These are phyloP conservation scores for Xestobium rufovillosum DNA, from an alignment of 2,888 invertebrate species.

Conservation along the genomic window DNA sequence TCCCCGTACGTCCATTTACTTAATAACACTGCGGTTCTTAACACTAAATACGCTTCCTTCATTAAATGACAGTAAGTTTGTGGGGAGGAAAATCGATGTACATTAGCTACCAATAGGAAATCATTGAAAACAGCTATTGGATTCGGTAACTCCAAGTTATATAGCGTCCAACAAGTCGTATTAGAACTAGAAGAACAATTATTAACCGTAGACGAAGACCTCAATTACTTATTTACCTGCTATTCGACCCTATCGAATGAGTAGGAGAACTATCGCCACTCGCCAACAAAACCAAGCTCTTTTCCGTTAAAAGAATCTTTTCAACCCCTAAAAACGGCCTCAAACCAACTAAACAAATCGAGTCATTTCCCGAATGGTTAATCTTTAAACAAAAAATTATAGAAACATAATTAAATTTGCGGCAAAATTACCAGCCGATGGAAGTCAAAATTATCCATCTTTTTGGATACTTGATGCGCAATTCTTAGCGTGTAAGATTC, in stretches of 20 bases:
- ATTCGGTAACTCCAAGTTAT: constrained; percentile 59
- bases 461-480: constrained; percentile 53
- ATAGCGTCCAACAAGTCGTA: constrained; percentile 58
- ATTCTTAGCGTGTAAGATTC: constrained; percentile 67
- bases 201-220: background rate
- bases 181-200: constrained; percentile 33
- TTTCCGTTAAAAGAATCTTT: constrained; percentile 45
- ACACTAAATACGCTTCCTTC: constrained; percentile 64
- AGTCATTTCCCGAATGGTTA: constrained; percentile 51
- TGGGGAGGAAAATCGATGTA: constrained; percentile 55
- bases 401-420: constrained; percentile 8
- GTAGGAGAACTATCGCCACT: constrained; percentile 51
- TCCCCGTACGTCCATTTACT: constrained; percentile 37
- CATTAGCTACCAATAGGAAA: constrained; percentile 59
- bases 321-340: constrained; percentile 60
- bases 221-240: constrained; percentile 28
- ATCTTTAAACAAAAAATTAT: constrained; percentile 36
- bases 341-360: constrained; percentile 59
- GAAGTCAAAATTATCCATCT: constrained; percentile 41
- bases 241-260: constrained; percentile 40
- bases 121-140: constrained; percentile 61
- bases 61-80: constrained; percentile 64
- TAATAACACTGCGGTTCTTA: constrained; percentile 46
- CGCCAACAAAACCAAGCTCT: constrained; percentile 49
- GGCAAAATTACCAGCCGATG: constrained; percentile 5